A percentile compares a stretch with the other conserved stretches of the same genome.
Evolutionary conservation across 2,888 invertebrate genomes (phyloP).

Genomic region (Pandemis heparana): DNA sequence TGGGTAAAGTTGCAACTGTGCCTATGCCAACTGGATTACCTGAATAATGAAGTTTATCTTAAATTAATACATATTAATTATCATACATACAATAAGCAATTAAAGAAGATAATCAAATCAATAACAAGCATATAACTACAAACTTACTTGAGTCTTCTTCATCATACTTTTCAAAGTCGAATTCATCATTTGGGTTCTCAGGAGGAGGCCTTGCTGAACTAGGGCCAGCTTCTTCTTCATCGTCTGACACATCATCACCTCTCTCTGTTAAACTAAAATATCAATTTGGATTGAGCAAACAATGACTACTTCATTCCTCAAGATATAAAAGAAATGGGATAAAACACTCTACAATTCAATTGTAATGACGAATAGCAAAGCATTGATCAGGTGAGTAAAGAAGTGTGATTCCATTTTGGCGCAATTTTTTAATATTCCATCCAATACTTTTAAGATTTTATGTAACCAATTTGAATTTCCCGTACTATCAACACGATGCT

Average conservation of each 20-base stretch:
- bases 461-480: too few species aligned
- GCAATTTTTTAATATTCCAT: too few species aligned
- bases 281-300: background rate
- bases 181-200: constrained; percentile 87
- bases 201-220: constrained; percentile 61
- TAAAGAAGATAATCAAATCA: background rate
- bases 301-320: background rate
- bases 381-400: background rate
- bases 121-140: background rate
- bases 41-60: constrained; percentile 48
- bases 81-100: background rate
- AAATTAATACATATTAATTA: background rate
- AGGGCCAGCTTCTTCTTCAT: constrained; percentile 63
- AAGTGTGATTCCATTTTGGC: too few species aligned
- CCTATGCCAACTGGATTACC: constrained; percentile 84
- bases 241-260: constrained; percentile 78
- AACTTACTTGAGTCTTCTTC: constrained; percentile 86
- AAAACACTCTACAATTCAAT: background rate
- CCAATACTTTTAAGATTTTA: too few species aligned
- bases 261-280: constrained; percentile 66
- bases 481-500: too few species aligned
- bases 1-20: constrained; percentile 84
- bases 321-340: background rate
- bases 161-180: constrained; percentile 91
- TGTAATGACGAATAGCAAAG: background rate